Percentiles rank a stretch among this genome's conserved stretches.
phyloP scores from a whole-genome alignment of 2,797 vertebrate genomes.

The Aulostomus chinensis region DNA sequence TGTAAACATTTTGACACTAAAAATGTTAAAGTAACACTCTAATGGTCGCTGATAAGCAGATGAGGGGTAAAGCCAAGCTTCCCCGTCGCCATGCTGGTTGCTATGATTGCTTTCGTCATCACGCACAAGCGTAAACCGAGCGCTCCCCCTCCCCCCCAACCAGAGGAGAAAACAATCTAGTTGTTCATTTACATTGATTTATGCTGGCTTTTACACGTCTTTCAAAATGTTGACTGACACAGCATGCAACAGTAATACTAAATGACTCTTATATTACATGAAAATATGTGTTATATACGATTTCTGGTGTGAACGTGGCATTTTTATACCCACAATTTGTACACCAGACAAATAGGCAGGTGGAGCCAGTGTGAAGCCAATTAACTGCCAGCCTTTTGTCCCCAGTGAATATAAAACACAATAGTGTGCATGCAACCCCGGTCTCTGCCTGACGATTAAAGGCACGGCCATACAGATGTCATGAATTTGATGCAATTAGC shows the following conservation, averaged over 20 bases:
- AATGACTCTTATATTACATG: neutral
- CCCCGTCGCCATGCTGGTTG: slow-evolving; percentile 82
- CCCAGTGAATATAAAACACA: slow-evolving; percentile 3
- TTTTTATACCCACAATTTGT: slow-evolving; percentile 5
- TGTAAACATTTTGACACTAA: slow-evolving; percentile 35
- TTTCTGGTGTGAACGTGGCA: neutral
- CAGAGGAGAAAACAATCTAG: neutral
- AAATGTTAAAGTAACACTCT: neutral
- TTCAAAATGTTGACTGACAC: neutral
- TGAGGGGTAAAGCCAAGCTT: slow-evolving; percentile 55
- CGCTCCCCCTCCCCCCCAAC: neutral
- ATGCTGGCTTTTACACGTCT: neutral
- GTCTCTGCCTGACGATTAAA: neutral
- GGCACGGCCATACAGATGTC: neutral
- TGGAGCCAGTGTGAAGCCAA: slow-evolving; percentile 2
- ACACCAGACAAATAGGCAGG: slow-evolving; percentile 6
- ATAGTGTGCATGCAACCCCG: neutral
- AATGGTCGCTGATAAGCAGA: slow-evolving; percentile 24
- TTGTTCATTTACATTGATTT: neutral
- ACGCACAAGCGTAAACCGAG: slow-evolving; percentile 33
- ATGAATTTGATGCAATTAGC: neutral
- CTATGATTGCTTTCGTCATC: slow-evolving; percentile 69
- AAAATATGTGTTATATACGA: neutral
- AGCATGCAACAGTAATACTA: neutral
- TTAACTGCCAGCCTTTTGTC: slow-evolving; percentile 11